Evolutionary conservation across 2,113 vertebrate species (phyloP).

Genomic region (Gracilinanus agilis): DNA sequence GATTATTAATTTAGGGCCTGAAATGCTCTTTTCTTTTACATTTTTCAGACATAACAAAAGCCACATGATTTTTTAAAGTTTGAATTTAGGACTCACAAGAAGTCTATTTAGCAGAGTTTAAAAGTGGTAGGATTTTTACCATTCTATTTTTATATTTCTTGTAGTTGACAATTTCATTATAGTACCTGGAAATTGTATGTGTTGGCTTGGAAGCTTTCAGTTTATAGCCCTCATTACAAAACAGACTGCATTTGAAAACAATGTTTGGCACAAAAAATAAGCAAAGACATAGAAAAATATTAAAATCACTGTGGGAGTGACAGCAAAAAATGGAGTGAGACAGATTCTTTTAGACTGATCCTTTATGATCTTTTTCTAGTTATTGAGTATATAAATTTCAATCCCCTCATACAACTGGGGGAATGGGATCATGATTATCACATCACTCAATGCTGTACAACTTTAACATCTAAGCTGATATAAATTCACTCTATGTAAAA

Average conservation of each 20-base stretch:
- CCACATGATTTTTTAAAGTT: slow-evolving; percentile 70
- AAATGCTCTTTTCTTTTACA: slow-evolving; percentile 71
- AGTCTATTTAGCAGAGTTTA: slow-evolving; percentile 75
- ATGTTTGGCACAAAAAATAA: slow-evolving; percentile 88
- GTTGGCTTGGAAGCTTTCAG: slow-evolving; percentile 67
- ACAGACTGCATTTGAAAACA: slow-evolving; percentile 87
- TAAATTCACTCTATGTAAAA: slow-evolving; percentile 86
- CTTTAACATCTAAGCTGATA: slow-evolving; percentile 83
- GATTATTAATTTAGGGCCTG: slow-evolving; percentile 73
- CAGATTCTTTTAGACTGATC: slow-evolving; percentile 86
- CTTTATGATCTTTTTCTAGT: slow-evolving; percentile 88
- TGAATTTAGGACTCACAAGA: slow-evolving; percentile 76
- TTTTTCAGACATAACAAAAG: slow-evolving; percentile 56
- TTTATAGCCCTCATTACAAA: slow-evolving; percentile 80
- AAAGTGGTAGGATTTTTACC: slow-evolving; percentile 64
- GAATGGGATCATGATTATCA: slow-evolving; percentile 85
- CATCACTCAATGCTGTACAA: slow-evolving; percentile 85
- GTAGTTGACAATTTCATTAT: slow-evolving; percentile 75
- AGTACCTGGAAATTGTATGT: slow-evolving; percentile 77
- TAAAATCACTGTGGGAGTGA: slow-evolving; percentile 91
- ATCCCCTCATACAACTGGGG: slow-evolving; percentile 81
- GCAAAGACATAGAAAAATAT: slow-evolving; percentile 87
- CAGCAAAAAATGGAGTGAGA: slow-evolving; percentile 89
- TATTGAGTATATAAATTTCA: slow-evolving; percentile 90
- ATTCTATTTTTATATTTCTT: slow-evolving; percentile 73